phyloP scores from a whole-genome alignment of 2,888 invertebrate species.

The Phortica magna region DNA sequence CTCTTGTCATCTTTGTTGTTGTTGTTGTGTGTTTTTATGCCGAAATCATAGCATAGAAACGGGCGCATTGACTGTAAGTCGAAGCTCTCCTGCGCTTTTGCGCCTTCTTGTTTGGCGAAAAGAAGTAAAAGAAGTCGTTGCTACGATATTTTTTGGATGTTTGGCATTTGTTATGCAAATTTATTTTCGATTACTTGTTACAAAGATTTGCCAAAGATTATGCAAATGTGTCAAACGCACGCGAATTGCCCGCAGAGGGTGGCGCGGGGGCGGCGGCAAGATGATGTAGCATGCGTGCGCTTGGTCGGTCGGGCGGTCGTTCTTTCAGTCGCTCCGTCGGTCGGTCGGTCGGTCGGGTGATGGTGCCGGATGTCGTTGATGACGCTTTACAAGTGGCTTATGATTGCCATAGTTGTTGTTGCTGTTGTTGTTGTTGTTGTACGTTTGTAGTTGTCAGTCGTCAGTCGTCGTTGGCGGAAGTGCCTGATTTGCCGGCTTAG shows the following conservation, averaged over 20 bases:
- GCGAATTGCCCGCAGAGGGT: not conserved
- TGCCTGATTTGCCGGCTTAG: constrained; percentile 23
- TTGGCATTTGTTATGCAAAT: constrained; percentile 69
- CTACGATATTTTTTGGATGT: not conserved
- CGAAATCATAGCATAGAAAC: constrained; percentile 17
- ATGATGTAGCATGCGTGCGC: no score
- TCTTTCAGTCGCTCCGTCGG: no score
- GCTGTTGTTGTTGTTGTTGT: constrained; percentile 35
- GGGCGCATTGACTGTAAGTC: not conserved
- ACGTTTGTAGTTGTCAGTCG: not conserved
- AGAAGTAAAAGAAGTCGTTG: no score
- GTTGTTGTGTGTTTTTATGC: not conserved
- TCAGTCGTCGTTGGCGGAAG: constrained; percentile 13
- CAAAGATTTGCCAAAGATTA: constrained; percentile 70
- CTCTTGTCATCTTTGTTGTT: not conserved
- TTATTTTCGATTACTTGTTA: constrained; percentile 73
- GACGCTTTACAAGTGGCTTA: constrained; percentile 68
- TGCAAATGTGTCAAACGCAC: constrained; percentile 61
- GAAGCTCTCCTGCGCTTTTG: constrained; percentile 8
- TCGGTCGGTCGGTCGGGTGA: not conserved
- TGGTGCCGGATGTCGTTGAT: constrained; percentile 12
- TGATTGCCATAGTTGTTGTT: constrained; percentile 62
- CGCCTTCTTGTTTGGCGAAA: not conserved
- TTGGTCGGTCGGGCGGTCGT: no score
- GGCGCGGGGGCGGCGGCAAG: not conserved